Evolutionary conservation across 2,797 vertebrate genomes (phyloP).

Genomic region (Chloroceryle amazona): DNA sequence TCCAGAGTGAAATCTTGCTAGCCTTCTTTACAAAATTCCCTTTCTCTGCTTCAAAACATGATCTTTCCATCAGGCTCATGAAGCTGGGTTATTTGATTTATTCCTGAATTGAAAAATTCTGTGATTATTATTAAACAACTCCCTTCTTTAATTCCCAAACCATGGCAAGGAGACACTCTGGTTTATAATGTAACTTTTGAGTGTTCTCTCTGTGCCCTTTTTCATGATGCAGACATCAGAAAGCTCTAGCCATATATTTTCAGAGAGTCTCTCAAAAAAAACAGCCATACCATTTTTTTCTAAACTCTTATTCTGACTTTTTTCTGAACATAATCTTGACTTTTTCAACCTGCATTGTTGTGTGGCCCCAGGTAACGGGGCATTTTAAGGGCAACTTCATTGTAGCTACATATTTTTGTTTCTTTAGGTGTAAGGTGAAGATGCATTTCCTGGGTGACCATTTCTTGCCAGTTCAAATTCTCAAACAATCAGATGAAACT

Average conservation of each 20-base stretch:
- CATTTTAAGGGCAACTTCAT: neutral
- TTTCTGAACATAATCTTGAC: neutral
- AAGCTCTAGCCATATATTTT: neutral
- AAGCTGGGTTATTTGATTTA: neutral
- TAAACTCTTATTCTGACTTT: neutral
- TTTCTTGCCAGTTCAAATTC: neutral
- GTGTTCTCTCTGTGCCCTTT: neutral
- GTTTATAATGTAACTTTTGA: neutral
- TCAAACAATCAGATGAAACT: neutral
- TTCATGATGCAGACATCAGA: neutral
- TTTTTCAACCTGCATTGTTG: neutral
- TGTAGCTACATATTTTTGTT: neutral
- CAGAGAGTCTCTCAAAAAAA: neutral
- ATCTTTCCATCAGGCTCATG: neutral
- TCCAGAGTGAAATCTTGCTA: conserved; percentile 16
- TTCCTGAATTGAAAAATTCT: neutral
- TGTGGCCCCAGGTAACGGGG: neutral
- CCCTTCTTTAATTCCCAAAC: conserved; percentile 2
- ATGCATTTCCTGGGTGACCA: neutral
- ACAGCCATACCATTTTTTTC: neutral
- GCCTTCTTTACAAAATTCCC: neutral
- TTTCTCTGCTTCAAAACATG: neutral
- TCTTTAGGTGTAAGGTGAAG: neutral
- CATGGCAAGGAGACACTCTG: neutral
- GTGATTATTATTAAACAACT: neutral